Evolutionary conservation across 2,113 vertebrate species (phyloP).

Genomic region (Lanius collurio): DNA sequence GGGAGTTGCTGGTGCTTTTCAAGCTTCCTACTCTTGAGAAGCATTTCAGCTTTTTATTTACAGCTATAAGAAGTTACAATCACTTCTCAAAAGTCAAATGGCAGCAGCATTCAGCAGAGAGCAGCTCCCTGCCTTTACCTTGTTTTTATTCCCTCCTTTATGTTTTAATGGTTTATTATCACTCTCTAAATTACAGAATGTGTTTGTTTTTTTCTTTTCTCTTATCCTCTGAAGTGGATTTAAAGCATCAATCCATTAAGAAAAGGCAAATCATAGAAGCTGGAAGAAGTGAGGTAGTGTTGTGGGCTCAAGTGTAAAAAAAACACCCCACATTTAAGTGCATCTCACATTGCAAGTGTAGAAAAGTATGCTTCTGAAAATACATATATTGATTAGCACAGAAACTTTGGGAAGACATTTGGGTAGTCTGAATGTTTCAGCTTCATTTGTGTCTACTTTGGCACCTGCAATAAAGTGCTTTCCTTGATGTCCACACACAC

Average conservation of each 20-base stretch:
- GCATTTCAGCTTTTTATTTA: neutral
- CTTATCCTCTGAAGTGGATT: neutral
- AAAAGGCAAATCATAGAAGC: conserved; percentile 10
- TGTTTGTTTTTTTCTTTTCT: neutral
- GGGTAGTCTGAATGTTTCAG: neutral
- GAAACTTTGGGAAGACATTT: neutral
- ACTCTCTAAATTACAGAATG: neutral
- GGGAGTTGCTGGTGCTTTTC: neutral
- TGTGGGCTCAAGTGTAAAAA: neutral
- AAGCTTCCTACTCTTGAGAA: neutral
- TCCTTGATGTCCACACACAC: neutral
- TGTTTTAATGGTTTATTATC: neutral
- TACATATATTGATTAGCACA: neutral
- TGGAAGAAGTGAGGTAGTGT: conserved; percentile 22
- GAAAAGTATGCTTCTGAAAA: neutral
- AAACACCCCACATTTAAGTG: neutral
- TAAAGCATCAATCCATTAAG: neutral
- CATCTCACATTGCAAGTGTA: neutral
- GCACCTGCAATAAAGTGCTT: neutral
- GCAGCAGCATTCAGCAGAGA: neutral
- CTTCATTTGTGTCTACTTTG: neutral
- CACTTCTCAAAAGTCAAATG: neutral
- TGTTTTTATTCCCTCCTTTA: neutral
- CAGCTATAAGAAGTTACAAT: neutral
- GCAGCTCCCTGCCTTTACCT: neutral